phyloP scores from a whole-genome alignment of 2,797 vertebrate species.

The Scolopax rusticola region DNA sequence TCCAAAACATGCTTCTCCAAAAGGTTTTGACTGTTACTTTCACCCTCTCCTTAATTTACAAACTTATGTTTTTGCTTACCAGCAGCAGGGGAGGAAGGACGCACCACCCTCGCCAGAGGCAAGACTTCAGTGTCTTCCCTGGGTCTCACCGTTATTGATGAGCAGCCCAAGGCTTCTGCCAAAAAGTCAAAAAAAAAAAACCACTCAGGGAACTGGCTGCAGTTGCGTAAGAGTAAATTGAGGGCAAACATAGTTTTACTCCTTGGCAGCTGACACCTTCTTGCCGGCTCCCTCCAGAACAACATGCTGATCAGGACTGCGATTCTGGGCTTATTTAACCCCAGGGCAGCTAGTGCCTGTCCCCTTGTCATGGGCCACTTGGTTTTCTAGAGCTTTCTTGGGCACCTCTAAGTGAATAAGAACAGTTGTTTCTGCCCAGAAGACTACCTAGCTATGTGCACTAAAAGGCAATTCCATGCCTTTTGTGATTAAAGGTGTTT shows the following conservation, averaged over 20 bases:
- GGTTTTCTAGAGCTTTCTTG: background rate
- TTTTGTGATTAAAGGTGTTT: background rate
- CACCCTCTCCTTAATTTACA: background rate
- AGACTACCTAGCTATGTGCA: background rate
- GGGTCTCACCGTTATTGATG: rapidly evolving
- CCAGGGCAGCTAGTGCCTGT: background rate
- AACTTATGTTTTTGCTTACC: background rate
- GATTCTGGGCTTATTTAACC: background rate
- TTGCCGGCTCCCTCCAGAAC: background rate
- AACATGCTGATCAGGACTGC: background rate
- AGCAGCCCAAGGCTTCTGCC: background rate
- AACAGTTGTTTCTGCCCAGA: background rate
- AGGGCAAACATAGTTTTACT: background rate
- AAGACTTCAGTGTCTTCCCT: background rate
- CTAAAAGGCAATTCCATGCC: background rate
- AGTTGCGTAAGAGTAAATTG: background rate
- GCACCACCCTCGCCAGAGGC: background rate
- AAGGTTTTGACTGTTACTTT: background rate
- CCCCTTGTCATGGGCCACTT: background rate
- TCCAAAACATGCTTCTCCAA: background rate
- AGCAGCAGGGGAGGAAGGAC: background rate
- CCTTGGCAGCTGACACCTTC: background rate
- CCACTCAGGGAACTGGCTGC: background rate
- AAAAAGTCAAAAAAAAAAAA: background rate
- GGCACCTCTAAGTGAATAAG: background rate